Base-by-base conservation (phyloP, 2,888 invertebrate species). In the Ophraella communa region DNA sequence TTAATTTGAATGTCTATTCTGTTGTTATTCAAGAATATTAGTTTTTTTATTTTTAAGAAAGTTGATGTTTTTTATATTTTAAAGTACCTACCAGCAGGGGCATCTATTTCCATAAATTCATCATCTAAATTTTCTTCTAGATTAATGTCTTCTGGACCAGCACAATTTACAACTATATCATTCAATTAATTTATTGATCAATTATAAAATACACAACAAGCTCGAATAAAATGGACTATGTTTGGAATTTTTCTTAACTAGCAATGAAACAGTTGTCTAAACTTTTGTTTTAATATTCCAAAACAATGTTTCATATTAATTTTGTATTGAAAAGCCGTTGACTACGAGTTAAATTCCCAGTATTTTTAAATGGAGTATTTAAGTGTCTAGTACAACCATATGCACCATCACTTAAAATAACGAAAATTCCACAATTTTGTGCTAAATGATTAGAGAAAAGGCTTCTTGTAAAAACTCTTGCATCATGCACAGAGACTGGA, bases 161-260 rank as follows among this genome's bases (percentile, higher is more conserved):
- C n/a, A n/a, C n/a, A n/a, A n/a, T n/a, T n/a, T n/a, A n/a, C n/a
- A n/a, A n/a, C n/a, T n/a, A n/a, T n/a, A n/a, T n/a, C n/a, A n/a
- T n/a, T n/a, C n/a, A n/a, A n/a, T n/a, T n/a, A n/a, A n/a, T n/a
- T n/a, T n/a, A n/a, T n/a, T n/a, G n/a, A n/a, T n/a, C n/a, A n/a
- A n/a, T 47, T 47, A 30, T 53, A 33, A 53, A 53, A 5, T 53
- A 53, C 14, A 30, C 30, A 53, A 30, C 53, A 53, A 53, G 53
- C 53, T 53, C 53, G 33, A 53, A 30, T 53, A 53, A 53, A 53
- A 51, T 47, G 51, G 11, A 51, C 51, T 51, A 23, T 51, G 27
- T 24, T 24, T 51, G n/a, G n/a, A n/a, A n/a, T n/a, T n/a, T n/a
- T n/a, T n/a, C n/a, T n/a, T n/a, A n/a, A n/a, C n/a, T n/a, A n/a